phyloP scores from a whole-genome alignment of 2,888 invertebrate species.

The Parnassius glacialis region DNA sequence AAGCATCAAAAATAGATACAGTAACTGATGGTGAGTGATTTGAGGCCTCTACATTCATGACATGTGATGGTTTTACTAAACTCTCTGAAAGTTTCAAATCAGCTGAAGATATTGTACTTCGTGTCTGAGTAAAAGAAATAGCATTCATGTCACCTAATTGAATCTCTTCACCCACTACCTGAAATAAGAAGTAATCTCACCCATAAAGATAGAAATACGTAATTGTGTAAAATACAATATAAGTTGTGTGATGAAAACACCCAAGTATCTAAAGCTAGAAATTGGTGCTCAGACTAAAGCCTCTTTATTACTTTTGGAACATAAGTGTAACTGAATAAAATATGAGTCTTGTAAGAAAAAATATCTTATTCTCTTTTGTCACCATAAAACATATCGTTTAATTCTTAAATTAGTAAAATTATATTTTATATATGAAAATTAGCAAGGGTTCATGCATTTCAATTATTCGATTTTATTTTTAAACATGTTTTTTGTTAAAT shows the following conservation, averaged over 20 bases:
- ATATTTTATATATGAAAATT: conserved; percentile 34
- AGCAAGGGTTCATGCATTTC: conserved; percentile 7
- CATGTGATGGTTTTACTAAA: conserved; percentile 67
- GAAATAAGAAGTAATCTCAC: conserved; percentile 80
- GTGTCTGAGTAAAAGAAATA: conserved; percentile 75
- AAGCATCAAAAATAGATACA: conserved; percentile 81
- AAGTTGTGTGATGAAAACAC: conserved; percentile 34
- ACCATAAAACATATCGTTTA: conserved; percentile 41
- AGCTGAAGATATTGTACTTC: conserved; percentile 72
- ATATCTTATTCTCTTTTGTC: neutral
- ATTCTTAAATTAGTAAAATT: conserved; percentile 47
- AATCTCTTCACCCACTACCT: conserved; percentile 79
- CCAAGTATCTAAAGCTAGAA: conserved; percentile 40
- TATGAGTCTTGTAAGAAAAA: neutral
- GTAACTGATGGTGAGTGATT: conserved; percentile 80
- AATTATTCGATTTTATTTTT: neutral
- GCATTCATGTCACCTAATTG: conserved; percentile 77
- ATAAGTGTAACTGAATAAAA: conserved; percentile 17
- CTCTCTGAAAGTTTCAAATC: conserved; percentile 75
- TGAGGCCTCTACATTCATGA: conserved; percentile 79
- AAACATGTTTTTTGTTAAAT: neutral
- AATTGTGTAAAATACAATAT: conserved; percentile 35
- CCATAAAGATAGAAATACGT: conserved; percentile 71
- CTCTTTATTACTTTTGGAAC: conserved; percentile 72
- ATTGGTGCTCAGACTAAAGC: conserved; percentile 76